Evolutionary conservation across 2,797 vertebrate species (phyloP), one percentile per base, ranked within the genome.

Genomic region (Distichodus sexfasciatus): DNA sequence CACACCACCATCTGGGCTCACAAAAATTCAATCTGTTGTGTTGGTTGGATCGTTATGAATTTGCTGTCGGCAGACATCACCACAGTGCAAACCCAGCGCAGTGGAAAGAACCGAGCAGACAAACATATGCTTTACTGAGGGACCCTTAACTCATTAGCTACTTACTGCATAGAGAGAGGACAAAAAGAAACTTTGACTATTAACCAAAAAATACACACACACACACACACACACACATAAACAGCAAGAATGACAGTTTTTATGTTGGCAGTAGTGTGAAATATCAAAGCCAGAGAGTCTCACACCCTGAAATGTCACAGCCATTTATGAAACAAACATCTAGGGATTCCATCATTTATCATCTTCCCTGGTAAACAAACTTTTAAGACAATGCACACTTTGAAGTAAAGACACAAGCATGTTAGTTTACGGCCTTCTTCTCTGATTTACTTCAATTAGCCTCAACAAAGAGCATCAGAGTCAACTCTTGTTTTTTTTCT

Each of bases 1-100:
- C 24, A 65, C 60, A 64, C 47, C 53, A 53, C 62, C 62, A 50
- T 51, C 54, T 44, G 43, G 9, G 15, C 40, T 33, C 17, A 29
- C 36, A 33, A 35, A 48, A 33, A 40, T 58, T 41, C 55, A 62
- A 19, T 36, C 17, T 61, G 59, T 14, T 33, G 59, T 61, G 59
- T 14, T 33, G 59, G 43, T n/a, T 35, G 60, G 28, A 47, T 46
- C n/a, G 17, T 11, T 40, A 24, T 36, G 33, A 36, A 19, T 44
- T 57, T 35, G 26, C 26, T 33, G 23, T 46, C 17, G 28, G 51
- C 40, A 35, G 7, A 17, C 35, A 21, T 14, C 11, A 55, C 11
- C 6, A 0, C 11, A 14, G 3, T 2, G n/a, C 40, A n/a, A 9
- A 66, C 35, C 28, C 26, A n/a, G 24, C 23, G 3, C 8, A 17